Evolutionary conservation across 2,797 vertebrate genomes (phyloP), one percentile per base, ranked within the genome.

Genomic region (Diplodus sargus): DNA sequence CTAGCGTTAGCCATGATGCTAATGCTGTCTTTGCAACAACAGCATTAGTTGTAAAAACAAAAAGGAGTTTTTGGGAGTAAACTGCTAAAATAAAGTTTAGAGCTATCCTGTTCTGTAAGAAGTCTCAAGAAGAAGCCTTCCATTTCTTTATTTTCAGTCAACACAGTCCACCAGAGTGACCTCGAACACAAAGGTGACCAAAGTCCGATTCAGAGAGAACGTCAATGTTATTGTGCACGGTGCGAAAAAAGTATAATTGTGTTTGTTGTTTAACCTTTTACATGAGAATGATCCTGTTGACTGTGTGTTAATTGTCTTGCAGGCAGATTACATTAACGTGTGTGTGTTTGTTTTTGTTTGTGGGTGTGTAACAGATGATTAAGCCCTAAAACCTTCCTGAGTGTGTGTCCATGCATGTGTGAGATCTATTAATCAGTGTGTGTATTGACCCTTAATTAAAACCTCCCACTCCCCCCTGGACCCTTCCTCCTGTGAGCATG

Each of bases 401-500:
- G 62, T 42, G 52, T 23, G 79, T 28, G 20, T 47, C 22, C 23
- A 16, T 39, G 52, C 17, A 63, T 5, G 34, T 16, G 52, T 12
- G 58, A 22, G 14, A 85, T 89, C 80, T 87, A 89, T 90, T 87
- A 91, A 90, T 90, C 87, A 82, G 85, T 47, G 69, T 84, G 82
- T 82, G 80, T 76, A 56, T 64, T 25, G 10, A 86, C 71, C 77
- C 79, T 90, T 91, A 91, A 93, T 94, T 93, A 90, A 91, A 88
- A 82, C 79, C 60, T 66, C 76, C 72, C 62, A 63, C 81, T 77
- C 78, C 73, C 58, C 76, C 58, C 64, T 78, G 78, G 81, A 91
- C 82, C 28, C 57, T 39, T 20, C 14, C 78, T 82, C 60, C 59
- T 54, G n/a, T 60, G 43, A 15, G 43, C 14, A 15, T 45, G 61